Base-by-base conservation (phyloP, 2,888 invertebrate genomes). In the Polymixis lichenea region DNA sequence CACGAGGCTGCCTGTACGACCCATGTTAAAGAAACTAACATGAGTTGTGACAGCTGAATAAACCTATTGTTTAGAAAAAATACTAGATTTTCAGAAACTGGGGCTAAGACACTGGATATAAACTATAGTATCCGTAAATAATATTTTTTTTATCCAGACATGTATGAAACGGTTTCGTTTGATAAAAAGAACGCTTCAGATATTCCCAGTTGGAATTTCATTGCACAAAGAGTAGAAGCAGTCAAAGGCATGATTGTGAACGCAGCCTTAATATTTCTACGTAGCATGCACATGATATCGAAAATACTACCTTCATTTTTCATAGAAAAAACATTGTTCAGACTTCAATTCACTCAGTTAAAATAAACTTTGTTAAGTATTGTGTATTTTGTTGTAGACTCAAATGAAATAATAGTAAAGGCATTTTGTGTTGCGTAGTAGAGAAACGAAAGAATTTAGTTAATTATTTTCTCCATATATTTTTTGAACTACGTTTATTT, bases 151-250 rank as follows among this genome's bases (percentile, higher is more conserved):
- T 32, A n/a, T 22, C 15, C 17, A 22, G 15, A 38, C 22, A 43
- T 28, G 13, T 6, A 43, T 55, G 7, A 28, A 53, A 55, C 25
- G 17, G 25, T 25, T 58, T 38, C 58, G 56, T 72, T 73, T 73
- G n/a, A 38, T 22, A 28, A 13, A 28, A 58, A 74, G 13, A 58
- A 38, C 25, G 62, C 28, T 49, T 65, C 58, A 15, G 13, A 38
- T 38, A 74, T 60, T 46, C 46, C 11, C 58, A 25, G 49, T 60
- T 15, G 46, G 75, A 78, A 75, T 78, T 65, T 60, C 4, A 46
- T 32, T 78, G 53, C 19, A 58, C 78, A 72, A 79, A 79, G 53
- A 53, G 38, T 46, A 22, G 19, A 46, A 32, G n/a, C 17, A 22
- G 49, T 60, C 65, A 81, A 65, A 80, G 46, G 65, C 46, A 9